Evolutionary conservation across 2,113 vertebrate species (phyloP), one percentile per base, ranked within the genome.

Genomic region (Eidolon helvum): DNA sequence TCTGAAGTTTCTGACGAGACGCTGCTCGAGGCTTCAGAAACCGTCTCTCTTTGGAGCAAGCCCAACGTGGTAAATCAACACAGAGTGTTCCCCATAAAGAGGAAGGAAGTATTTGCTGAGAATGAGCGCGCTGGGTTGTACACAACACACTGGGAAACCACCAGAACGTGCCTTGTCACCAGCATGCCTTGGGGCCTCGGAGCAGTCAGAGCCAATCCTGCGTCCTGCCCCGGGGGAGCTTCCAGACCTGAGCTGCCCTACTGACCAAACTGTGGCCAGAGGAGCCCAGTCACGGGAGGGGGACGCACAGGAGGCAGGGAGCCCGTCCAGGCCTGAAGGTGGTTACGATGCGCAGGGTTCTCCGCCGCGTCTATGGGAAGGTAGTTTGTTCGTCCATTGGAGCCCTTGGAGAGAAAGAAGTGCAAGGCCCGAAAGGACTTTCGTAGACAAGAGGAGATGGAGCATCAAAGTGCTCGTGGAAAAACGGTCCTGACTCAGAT

Each of bases 31-130:
- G 53, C 71, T 87, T 75, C 45, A 86, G 90, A 61, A 89, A 50
- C 14, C 75, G 53, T 48, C 50, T 8, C n/a, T 77, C 82, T 82
- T 21, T 38, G 72, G 74, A 5, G 69, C 71, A 35, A 30, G 53
- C 18, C 3, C 1, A 10, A 18, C 4, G 40, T 57, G 8, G 65
- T 28, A 50, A 5, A 16, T 65, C 71, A 95, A 90, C 84, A 71
- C 35, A 4, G n/a, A 68, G 53, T 4, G 48, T 22, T 86, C 45
- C 19, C 21, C 15, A 3, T 3, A 19, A 95, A 94, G 96, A 91
- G 88, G 97, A 97, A 96, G 97, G 96, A 97, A 95, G 88, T 82
- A 10, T 50, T 84, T n/a, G 6, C 59, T 7, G 80, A 85, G 90
- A 91, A 72, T 4, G 16, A 28, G 50, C 33, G 15, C 22, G 7